phyloP scores from a whole-genome alignment of 2,113 vertebrate species.

The human region GRCh38 chr6:113888001-113888500 shows the following conservation, averaged over 20 bases:
- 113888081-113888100: background rate
- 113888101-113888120: background rate
- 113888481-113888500: background rate
- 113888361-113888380: background rate
- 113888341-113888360: background rate
- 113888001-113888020: background rate
- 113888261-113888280: background rate
- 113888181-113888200: background rate
- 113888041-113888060: conserved; percentile 13
- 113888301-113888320: background rate
- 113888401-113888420: background rate
- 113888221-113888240: background rate
- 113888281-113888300: background rate
- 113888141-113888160: background rate
- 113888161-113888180: background rate
- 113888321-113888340: background rate
- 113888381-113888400: background rate
- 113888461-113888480: background rate
- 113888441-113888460: background rate
- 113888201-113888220: background rate
- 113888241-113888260: background rate
- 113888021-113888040: conserved; percentile 26
- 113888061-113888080: conserved; percentile 26
- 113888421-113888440: background rate
- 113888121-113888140: background rate